phyloP scores from a whole-genome alignment of 1,140 invertebrate genomes.

The Brachionus calyciflorus region DNA sequence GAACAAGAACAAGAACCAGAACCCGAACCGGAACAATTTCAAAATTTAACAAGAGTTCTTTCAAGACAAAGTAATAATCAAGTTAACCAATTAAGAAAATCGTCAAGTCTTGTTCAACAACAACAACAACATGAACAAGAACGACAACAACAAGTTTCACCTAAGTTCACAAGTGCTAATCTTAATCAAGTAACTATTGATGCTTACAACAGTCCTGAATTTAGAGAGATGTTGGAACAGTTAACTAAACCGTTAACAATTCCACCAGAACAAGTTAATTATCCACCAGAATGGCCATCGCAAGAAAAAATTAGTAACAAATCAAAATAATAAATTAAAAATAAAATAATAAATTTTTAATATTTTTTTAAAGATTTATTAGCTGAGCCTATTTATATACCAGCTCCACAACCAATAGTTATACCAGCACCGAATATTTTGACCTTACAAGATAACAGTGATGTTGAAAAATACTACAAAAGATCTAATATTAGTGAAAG shows the following conservation, averaged over 20 bases:
- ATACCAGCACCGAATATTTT: slow-evolving; percentile 37
- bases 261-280: slow-evolving; percentile 24
- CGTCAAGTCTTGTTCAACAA: neutral
- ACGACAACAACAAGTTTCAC: neutral
- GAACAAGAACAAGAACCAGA: slow-evolving; percentile 8
- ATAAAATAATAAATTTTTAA: neutral
- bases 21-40: too few species aligned
- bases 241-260: slow-evolving; percentile 35
- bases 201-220: slow-evolving; percentile 41
- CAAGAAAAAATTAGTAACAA: slow-evolving; percentile 42
- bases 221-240: slow-evolving; percentile 32
- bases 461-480: neutral
- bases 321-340: neutral
- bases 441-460: neutral
- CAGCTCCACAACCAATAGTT: slow-evolving; percentile 45
- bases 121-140: too few species aligned
- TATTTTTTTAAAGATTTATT: slow-evolving; percentile 8
- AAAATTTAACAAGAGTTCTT: neutral
- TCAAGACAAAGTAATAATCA: neutral
- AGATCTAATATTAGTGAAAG: slow-evolving; percentile 1
- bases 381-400: slow-evolving; percentile 41
- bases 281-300: slow-evolving; percentile 44
- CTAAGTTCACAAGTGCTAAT: slow-evolving; percentile 13
- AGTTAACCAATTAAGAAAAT: neutral
- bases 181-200: slow-evolving; percentile 23